phyloP scores from a whole-genome alignment of 2,113 vertebrate genomes.

The Equus przewalskii region DNA sequence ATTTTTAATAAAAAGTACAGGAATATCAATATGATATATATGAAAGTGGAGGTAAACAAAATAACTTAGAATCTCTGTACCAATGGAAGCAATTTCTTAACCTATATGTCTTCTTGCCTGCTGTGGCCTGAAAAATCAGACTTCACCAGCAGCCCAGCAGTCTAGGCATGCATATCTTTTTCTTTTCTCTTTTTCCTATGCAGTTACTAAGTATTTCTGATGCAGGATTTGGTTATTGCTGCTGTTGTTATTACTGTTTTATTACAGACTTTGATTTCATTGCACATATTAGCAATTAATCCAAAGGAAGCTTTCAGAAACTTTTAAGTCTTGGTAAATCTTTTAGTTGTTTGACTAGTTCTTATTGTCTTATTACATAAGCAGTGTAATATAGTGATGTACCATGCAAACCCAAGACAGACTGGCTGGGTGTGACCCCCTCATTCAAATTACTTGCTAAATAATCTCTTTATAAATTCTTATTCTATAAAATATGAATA shows the following conservation, averaged over 20 bases:
- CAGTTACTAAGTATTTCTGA: neutral
- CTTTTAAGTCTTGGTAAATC: neutral
- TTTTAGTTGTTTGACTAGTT: neutral
- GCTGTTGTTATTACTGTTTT: neutral
- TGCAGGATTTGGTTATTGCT: neutral
- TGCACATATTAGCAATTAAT: neutral
- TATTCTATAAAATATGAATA: neutral
- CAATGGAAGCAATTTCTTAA: neutral
- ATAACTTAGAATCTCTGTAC: neutral
- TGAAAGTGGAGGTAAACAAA: neutral
- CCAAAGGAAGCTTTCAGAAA: conserved; percentile 15
- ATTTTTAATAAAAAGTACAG: neutral
- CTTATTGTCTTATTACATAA: neutral
- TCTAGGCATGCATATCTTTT: neutral
- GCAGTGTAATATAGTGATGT: neutral
- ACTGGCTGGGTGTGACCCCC: neutral
- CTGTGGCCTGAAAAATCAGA: neutral
- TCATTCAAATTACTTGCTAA: conserved; percentile 9
- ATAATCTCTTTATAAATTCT: neutral
- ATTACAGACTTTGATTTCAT: neutral
- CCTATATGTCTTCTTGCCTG: neutral
- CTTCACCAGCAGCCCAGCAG: neutral
- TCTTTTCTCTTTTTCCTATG: neutral
- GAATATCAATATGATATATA: neutral
- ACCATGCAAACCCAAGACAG: neutral